Evolutionary conservation across 2,888 invertebrate genomes (phyloP).

Genomic region (Ligdia adustata): DNA sequence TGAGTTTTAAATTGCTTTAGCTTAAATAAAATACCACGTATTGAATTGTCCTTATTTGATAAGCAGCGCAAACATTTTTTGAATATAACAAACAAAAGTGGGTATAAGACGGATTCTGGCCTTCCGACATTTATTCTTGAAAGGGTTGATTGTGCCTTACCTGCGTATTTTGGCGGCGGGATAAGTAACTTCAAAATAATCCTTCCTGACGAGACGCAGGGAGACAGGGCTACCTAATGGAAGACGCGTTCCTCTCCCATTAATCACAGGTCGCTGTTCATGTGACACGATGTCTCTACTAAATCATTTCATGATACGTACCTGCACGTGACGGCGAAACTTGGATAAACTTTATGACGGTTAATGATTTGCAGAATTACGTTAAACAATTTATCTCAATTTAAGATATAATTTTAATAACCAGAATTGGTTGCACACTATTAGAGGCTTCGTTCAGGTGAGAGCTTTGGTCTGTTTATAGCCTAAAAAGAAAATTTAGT

Average conservation of each 20-base stretch:
- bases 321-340: no score
- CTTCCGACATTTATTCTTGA: constrained; percentile 16
- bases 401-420: no score
- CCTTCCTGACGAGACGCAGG: constrained; percentile 23
- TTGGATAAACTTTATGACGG: constrained; percentile 4
- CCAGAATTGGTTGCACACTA: no score
- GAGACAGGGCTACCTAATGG: constrained; percentile 30
- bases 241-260: constrained; percentile 37
- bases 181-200: constrained; percentile 29
- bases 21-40: neutral
- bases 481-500: no score
- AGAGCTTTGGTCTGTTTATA: no score
- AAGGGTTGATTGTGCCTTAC: constrained; percentile 17
- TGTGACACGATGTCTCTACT: constrained; percentile 39
- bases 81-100: constrained; percentile 8
- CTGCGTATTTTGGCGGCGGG: constrained; percentile 16
- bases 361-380: no score
- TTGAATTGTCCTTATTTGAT: neutral
- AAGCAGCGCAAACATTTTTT: constrained; percentile 7
- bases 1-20: no score
- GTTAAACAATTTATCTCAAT: no score
- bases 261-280: constrained; percentile 41
- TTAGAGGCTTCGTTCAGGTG: no score
- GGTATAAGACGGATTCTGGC: constrained; percentile 1
- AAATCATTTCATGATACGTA: constrained; percentile 40